phyloP scores from a whole-genome alignment of 2,888 invertebrate genomes.

The Pogonocherus hispidulus region DNA sequence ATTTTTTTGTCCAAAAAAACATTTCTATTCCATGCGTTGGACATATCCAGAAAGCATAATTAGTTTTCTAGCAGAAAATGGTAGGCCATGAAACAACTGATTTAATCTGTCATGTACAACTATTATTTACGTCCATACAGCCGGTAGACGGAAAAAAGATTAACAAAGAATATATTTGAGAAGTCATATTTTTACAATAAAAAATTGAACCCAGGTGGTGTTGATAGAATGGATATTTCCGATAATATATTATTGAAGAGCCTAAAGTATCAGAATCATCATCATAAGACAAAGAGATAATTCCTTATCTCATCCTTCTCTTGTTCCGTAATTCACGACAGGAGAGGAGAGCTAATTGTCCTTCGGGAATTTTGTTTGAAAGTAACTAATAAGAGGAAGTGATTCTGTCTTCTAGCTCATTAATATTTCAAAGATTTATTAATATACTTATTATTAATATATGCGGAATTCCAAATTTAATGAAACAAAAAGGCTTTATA shows the following conservation, averaged over 20 bases:
- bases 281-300: constrained; percentile 1
- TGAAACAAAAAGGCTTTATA: no score
- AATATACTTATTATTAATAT: not conserved
- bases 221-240: not conserved
- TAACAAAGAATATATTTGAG: no score
- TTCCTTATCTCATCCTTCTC: constrained; percentile 3
- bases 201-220: not conserved
- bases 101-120: no score
- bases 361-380: not conserved
- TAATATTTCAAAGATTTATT: not conserved
- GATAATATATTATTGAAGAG: not conserved
- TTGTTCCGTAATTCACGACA: not conserved
- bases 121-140: no score
- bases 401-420: not conserved
- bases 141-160: no score
- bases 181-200: not conserved
- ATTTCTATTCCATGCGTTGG: no score
- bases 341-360: not conserved
- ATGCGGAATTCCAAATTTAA: not conserved
- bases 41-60: no score
- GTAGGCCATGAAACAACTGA: no score
- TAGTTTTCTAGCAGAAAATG: no score
- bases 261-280: not conserved
- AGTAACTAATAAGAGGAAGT: not conserved
- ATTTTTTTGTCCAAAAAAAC: no score